phyloP scores from a whole-genome alignment of 2,797 vertebrate species.

The Mus minutoides region DNA sequence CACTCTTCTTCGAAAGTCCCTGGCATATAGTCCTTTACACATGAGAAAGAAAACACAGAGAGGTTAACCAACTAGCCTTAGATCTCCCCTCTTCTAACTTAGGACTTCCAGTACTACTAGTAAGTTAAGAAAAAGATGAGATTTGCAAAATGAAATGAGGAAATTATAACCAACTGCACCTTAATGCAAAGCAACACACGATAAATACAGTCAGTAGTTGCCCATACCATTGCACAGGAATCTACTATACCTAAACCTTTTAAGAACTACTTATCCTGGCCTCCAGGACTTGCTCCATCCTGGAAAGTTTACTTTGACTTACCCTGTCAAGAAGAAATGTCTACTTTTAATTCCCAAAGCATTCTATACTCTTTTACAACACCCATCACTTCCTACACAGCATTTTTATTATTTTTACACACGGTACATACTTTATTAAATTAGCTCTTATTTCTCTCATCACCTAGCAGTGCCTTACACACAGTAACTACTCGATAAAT shows the following conservation, averaged over 20 bases:
- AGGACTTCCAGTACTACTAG: not conserved
- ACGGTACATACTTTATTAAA: not conserved
- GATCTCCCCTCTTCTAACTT: not conserved
- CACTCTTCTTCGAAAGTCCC: not conserved
- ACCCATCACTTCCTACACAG: not conserved
- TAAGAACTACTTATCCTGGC: not conserved
- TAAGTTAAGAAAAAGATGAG: not conserved
- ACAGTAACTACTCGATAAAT: conserved; percentile 39
- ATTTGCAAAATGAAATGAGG: conserved; percentile 10
- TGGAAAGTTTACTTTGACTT: not conserved
- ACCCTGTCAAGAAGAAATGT: conserved; percentile 15
- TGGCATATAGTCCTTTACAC: not conserved
- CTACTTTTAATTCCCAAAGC: not conserved
- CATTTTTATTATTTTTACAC: not conserved
- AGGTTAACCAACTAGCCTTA: conserved; percentile 21
- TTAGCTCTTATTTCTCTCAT: conserved; percentile 42
- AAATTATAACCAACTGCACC: conserved; percentile 1
- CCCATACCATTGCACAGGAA: not conserved
- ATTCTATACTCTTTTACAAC: not conserved
- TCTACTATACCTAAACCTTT: not conserved
- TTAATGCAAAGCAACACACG: not conserved
- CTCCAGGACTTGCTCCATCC: not conserved
- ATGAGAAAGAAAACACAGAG: not conserved
- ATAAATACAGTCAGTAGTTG: not conserved
- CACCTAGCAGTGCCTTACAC: not conserved